Conservation (phyloP, 2,797 vertebrate genomes). For the Telmatherina bonti region DNA sequence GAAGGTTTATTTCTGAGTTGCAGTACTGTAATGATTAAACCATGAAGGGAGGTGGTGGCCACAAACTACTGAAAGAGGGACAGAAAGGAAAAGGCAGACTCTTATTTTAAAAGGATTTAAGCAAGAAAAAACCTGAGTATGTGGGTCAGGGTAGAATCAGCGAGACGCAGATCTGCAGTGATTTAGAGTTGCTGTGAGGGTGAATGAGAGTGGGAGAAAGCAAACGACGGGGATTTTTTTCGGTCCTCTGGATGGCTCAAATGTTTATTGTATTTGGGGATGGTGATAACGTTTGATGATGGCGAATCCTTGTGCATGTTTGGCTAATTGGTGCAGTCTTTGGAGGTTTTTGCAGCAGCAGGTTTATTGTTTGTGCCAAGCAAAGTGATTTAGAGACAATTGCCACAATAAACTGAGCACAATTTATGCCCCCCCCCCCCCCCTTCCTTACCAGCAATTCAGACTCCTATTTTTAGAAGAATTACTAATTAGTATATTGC, state of each 20-base stretch:
- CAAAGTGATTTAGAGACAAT: conserved; percentile 4
- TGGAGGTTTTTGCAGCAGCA: conserved; percentile 12
- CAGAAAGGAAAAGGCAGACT: conserved; percentile 34
- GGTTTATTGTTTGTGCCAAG: conserved; percentile 5
- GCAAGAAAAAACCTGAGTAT: conserved; percentile 60
- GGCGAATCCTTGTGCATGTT: conserved; percentile 27
- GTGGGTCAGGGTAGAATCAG: conserved; percentile 72
- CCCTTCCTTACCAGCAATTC: background rate
- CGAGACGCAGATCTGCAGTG: conserved; percentile 53
- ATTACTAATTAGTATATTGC: conserved; percentile 68
- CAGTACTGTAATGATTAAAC: conserved; percentile 67
- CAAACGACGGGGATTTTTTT: background rate
- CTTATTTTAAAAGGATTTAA: conserved; percentile 74
- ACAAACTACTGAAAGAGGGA: conserved; percentile 32
- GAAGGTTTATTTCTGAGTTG: conserved; percentile 31
- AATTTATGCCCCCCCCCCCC: conserved; percentile 1
- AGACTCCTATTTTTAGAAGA: conserved; percentile 8
- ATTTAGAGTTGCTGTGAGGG: conserved; percentile 48
- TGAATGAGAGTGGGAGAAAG: background rate
- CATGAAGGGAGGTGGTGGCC: conserved; percentile 52
- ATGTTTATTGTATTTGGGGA: conserved; percentile 34
- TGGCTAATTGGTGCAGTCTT: conserved; percentile 11
- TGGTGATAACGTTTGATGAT: conserved; percentile 24
- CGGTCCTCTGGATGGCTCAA: conserved; percentile 38
- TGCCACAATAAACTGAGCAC: conserved; percentile 7